A percentile compares a stretch with the other conserved stretches of the same genome.
phyloP scores from a whole-genome alignment of 2,113 vertebrate species.

The Eulemur rufifrons region DNA sequence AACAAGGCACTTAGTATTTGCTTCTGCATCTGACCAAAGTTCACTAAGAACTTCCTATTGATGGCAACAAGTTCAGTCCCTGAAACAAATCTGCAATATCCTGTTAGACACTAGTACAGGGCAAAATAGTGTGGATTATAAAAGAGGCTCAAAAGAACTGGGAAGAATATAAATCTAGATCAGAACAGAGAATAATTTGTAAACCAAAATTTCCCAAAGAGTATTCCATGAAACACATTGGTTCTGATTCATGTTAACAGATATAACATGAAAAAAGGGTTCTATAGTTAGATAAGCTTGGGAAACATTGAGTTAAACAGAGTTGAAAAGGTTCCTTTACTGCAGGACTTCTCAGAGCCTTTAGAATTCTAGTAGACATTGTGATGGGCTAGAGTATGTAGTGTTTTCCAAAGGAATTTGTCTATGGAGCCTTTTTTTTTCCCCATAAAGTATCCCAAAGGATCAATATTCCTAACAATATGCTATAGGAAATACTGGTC shows the following conservation, averaged over 20 bases:
- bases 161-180: conserved; percentile 29
- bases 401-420: conserved; percentile 42
- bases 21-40: background rate
- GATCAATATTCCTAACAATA: conserved; percentile 51
- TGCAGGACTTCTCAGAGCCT: background rate
- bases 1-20: background rate
- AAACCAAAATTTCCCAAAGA: conserved; percentile 45
- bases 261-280: background rate
- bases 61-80: background rate
- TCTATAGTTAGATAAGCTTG: conserved; percentile 9
- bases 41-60: background rate
- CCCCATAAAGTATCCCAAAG: conserved; percentile 18
- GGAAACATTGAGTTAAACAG: conserved; percentile 32
- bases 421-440: background rate
- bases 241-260: conserved; percentile 12
- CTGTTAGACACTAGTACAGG: background rate
- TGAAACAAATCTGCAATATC: conserved; percentile 2
- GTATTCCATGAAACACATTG: background rate
- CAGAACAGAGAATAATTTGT: conserved; percentile 52
- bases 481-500: background rate
- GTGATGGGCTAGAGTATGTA: background rate
- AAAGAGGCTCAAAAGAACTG: background rate
- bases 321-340: conserved; percentile 1
- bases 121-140: background rate
- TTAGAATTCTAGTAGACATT: conserved; percentile 14